Conservation (phyloP, 53 echinoderm and acorn worm species). For the Apostichopus leukothele region DNA sequence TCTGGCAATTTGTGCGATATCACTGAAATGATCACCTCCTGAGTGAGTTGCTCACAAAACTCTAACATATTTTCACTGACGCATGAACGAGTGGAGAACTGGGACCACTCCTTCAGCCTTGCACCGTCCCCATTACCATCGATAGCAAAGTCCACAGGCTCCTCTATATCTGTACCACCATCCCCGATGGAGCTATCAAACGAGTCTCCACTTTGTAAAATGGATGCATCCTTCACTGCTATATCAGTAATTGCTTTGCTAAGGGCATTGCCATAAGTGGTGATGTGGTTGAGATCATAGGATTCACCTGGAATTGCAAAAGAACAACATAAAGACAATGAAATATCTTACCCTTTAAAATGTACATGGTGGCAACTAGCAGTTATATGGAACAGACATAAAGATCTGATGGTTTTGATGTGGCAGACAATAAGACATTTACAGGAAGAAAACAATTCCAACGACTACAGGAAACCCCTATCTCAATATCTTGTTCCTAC, state of each 20-base stretch:
- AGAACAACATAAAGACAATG: background rate
- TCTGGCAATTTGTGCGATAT: background rate
- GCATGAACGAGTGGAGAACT: background rate
- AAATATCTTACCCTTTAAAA: too few species aligned
- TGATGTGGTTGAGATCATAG: conserved; percentile 50
- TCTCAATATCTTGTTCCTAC: too few species aligned
- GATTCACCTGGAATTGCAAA: conserved; percentile 1
- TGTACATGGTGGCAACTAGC: too few species aligned
- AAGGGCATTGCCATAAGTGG: conserved; percentile 79
- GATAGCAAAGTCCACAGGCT: background rate
- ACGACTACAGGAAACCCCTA: too few species aligned
- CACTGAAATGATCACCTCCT: conserved; percentile 26
- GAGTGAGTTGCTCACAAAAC: conserved; percentile 26
- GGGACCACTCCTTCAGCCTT: conserved; percentile 18
- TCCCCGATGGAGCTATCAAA: conserved; percentile 7
- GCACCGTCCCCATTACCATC: conserved; percentile 34
- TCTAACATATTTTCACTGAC: conserved; percentile 7
- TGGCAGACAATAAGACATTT: too few species aligned
- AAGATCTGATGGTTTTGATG: too few species aligned
- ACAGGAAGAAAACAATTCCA: too few species aligned
- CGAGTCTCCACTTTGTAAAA: conserved; percentile 26
- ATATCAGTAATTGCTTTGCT: conserved; percentile 90
- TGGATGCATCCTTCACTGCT: conserved; percentile 73
- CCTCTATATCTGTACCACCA: background rate
- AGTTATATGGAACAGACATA: too few species aligned